Conservation (phyloP, 2,797 vertebrate species). For the Cirrhinus mrigala region DNA sequence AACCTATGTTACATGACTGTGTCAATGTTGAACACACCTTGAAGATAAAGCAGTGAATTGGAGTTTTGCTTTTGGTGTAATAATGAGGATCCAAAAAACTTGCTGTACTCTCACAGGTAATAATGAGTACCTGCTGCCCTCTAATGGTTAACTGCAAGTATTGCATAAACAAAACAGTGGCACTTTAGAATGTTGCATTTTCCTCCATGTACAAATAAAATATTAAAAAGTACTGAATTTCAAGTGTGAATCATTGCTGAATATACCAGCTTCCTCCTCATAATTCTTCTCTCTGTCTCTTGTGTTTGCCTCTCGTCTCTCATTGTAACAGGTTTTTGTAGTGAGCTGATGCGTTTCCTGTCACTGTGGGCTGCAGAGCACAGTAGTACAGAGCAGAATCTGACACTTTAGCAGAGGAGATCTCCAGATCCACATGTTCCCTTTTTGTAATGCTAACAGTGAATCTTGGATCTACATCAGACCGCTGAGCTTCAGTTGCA, state of each 20-base stretch:
- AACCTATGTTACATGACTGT: neutral
- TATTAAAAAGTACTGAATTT: no score
- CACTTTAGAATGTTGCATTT: neutral
- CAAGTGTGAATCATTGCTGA: no score
- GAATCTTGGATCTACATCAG: neutral
- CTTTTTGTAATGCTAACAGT: neutral
- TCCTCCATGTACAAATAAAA: no score
- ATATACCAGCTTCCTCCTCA: no score
- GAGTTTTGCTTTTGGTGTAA: neutral
- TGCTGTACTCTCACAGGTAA: neutral
- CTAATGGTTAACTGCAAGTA: neutral
- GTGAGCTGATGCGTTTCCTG: neutral
- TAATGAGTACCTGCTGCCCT: neutral
- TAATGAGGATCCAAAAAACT: neutral
- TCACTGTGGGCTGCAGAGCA: no score
- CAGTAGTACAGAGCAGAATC: neutral
- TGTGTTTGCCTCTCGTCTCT: neutral
- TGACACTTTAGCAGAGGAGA: neutral
- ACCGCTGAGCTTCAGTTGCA: neutral
- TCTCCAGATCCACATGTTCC: neutral
- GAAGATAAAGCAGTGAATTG: neutral
- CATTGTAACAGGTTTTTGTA: conserved; percentile 1
- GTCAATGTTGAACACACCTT: neutral
- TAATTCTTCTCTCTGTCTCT: neutral
- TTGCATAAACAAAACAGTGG: neutral